phyloP scores from a whole-genome alignment of 2,888 invertebrate species.

The Cryptocephalus moraei region DNA sequence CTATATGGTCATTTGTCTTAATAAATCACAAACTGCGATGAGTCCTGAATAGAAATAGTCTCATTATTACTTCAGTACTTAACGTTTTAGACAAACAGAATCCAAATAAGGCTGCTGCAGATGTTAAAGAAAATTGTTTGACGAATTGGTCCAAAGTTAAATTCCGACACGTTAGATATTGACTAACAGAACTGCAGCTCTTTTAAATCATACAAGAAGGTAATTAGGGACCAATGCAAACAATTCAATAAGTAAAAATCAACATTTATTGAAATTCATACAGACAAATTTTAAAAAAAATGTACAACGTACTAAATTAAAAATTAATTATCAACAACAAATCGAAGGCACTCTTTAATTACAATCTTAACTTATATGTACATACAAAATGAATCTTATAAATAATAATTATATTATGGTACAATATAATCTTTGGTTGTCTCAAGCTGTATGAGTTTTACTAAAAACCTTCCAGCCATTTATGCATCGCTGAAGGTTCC shows the following conservation, averaged over 20 bases:
- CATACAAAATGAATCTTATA: slow-evolving; percentile 10
- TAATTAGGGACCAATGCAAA: no score
- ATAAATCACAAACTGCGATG: no score
- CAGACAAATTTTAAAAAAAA: slow-evolving; percentile 16
- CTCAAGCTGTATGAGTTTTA: slow-evolving; percentile 38
- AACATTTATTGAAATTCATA: slow-evolving; percentile 24
- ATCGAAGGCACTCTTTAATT: slow-evolving; percentile 20
- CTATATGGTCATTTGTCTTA: no score
- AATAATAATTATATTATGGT: slow-evolving; percentile 7
- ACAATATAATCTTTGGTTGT: slow-evolving; percentile 33
- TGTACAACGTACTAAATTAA: slow-evolving; percentile 15
- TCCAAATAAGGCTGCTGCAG: no score
- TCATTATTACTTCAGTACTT: no score
- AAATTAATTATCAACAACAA: slow-evolving; percentile 10
- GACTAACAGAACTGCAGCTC: no score
- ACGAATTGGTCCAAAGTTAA: no score
- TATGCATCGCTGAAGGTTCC: slow-evolving; percentile 17
- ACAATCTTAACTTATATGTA: slow-evolving; percentile 14
- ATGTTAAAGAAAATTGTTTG: no score
- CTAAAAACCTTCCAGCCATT: slow-evolving; percentile 25
- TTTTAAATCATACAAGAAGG: no score
- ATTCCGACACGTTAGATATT: no score
- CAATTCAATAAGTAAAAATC: slow-evolving; percentile 9
- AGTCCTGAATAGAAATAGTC: no score
- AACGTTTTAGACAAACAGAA: no score